A percentile compares a stretch with the other conserved stretches of the same genome.
These are phyloP conservation scores for Stegodyphus dumicola DNA, from an alignment of 1,140 invertebrate species.

Conservation along the genomic window DNA sequence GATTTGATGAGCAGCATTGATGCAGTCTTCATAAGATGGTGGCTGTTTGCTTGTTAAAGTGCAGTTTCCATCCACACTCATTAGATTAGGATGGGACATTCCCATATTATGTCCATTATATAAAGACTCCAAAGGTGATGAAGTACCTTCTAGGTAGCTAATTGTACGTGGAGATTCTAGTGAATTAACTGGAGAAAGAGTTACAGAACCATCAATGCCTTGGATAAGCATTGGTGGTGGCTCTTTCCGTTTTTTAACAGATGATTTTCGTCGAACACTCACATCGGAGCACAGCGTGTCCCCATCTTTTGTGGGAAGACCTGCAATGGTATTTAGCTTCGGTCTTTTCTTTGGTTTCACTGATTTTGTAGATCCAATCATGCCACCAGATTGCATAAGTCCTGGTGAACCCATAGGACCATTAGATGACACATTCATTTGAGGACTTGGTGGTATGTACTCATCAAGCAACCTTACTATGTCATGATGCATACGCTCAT, in stretches of 20 bases:
- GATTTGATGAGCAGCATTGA: conserved; percentile 72
- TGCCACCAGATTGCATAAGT: conserved; percentile 81
- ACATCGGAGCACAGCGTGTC: conserved; percentile 38
- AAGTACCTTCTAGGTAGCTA: conserved; percentile 58
- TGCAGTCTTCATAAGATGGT: conserved; percentile 88
- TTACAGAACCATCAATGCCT: conserved; percentile 58
- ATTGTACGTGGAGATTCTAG: conserved; percentile 63
- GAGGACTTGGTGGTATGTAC: conserved; percentile 82
- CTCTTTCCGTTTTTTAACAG: conserved; percentile 52
- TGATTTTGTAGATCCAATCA: conserved; percentile 69
- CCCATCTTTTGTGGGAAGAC: conserved; percentile 54
- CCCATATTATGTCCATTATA: conserved; percentile 64
- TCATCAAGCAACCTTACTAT: conserved; percentile 94
- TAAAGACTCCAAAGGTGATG: conserved; percentile 69
- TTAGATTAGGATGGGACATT: conserved; percentile 66
- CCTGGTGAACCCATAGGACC: conserved; percentile 77
- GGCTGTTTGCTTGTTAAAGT: conserved; percentile 52
- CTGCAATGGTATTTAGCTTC: conserved; percentile 67
- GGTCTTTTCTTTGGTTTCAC: conserved; percentile 80
- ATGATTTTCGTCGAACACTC: conserved; percentile 55
- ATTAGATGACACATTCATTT: conserved; percentile 73
- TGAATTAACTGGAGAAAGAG: conserved; percentile 62
- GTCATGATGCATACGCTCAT: conserved; percentile 90
- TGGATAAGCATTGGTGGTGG: conserved; percentile 63
- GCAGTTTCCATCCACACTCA: conserved; percentile 50